Evolutionary conservation across 1,140 invertebrate species (phyloP), one percentile per base, ranked within the genome.

Genomic region (Drosophila malerkotliana): DNA sequence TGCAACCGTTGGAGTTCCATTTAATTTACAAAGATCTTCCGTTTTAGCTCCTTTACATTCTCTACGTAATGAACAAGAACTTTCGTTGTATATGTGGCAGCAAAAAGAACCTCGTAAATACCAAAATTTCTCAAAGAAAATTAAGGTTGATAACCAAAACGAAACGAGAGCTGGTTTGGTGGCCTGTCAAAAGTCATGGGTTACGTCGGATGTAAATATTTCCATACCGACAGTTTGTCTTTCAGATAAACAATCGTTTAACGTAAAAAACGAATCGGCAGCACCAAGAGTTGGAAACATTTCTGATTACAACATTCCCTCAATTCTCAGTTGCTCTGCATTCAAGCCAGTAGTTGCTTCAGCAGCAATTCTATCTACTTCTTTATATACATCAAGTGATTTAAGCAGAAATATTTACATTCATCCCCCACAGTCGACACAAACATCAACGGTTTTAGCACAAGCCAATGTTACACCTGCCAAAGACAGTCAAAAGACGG

Each of bases 131-230:
- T 60, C 52, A 9, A 80, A 72, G 53, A 79, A 75, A 69, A 6
- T 34, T n/a, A 30, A 37, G 18, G 26, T 1, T 21, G 15, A 10
- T 2, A 24, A 54, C 0, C 2, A 10, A 3, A 47, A n/a, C 39
- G 67, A 73, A 5, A 44, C 39, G 12, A 45, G n/a, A 6, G 92
- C 94, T 56, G 91, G 93, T 8, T 93, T 95, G 41, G 92, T 94
- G 9, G 92, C 94, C 0, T 95, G 94, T 52, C 92, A 93, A 2
- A 82, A 95, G 18, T 93, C 94, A 3, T 95, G 94, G 94, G 72
- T 94, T 2, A 93, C 93, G 32, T 91, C 69, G 5, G 82, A 87
- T 8, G 5, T 53, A 0, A 82, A 47, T 41, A 45, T 55, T 14
- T 9, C 57, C 10, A 14, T 71, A 8, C 12, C 57, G 14, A 45